Evolutionary conservation across 1,140 invertebrate genomes (phyloP).

Genomic region (Philaenus spumarius): DNA sequence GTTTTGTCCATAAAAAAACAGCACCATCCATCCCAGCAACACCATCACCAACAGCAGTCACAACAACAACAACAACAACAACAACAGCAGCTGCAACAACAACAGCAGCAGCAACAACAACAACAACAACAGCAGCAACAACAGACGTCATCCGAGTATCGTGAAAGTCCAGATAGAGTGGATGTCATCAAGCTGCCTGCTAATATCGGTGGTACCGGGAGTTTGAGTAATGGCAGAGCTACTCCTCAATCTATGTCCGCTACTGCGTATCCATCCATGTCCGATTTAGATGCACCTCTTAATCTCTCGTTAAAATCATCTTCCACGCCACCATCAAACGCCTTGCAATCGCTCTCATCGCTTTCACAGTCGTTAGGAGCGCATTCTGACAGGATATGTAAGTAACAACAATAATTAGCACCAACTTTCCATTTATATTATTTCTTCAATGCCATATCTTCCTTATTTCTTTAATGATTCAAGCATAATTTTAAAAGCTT

Average conservation of each 20-base stretch:
- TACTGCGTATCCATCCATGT: constrained; percentile 33
- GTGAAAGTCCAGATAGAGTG: constrained; percentile 49
- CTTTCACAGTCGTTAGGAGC: constrained; percentile 25
- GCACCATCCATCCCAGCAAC: too few species aligned
- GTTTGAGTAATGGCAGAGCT: constrained; percentile 37
- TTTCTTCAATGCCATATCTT: too few species aligned
- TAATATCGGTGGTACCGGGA: constrained; percentile 29
- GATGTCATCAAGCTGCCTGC: constrained; percentile 67
- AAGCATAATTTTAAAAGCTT: too few species aligned
- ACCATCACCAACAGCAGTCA: too few species aligned
- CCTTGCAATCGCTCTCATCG: constrained; percentile 25
- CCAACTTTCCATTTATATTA: too few species aligned
- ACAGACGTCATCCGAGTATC: too few species aligned
- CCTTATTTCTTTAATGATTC: too few species aligned
- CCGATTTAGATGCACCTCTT: constrained; percentile 64
- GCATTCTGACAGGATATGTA: constrained; percentile 34
- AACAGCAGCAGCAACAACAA: background rate
- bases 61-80: too few species aligned
- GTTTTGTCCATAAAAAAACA: too few species aligned
- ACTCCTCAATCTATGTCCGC: background rate
- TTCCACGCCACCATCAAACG: constrained; percentile 37
- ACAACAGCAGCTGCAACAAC: too few species aligned
- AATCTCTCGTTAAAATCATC: constrained; percentile 73
- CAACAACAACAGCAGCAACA: too few species aligned
- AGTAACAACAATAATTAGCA: too few species aligned